A percentile compares a stretch with the other conserved stretches of the same genome.
Evolutionary conservation across 2,797 vertebrate species (phyloP).

Genomic region (Sebastes umbrosus): DNA sequence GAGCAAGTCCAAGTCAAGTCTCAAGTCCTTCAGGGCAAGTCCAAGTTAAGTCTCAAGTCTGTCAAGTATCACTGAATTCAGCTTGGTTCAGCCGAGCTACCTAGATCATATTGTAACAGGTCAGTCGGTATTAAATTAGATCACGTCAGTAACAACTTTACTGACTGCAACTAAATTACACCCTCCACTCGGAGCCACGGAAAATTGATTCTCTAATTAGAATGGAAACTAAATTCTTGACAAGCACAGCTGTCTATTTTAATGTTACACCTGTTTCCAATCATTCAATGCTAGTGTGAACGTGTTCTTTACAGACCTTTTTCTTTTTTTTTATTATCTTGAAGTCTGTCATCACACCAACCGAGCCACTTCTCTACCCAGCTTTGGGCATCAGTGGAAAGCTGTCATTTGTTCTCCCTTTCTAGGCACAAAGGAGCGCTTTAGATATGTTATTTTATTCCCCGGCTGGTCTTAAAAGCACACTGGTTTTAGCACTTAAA

Average conservation of each 20-base stretch:
- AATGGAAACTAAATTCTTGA: background rate
- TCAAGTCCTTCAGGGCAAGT: background rate
- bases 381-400: background rate
- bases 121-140: background rate
- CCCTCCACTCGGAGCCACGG: background rate
- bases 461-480: conserved; percentile 8
- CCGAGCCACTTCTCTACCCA: background rate
- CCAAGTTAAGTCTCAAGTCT: background rate
- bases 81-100: background rate
- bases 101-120: background rate
- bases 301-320: background rate
- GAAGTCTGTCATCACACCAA: background rate
- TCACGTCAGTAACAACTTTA: background rate
- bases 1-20: background rate
- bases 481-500: background rate
- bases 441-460: conserved; percentile 3
- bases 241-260: background rate
- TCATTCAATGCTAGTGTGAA: background rate
- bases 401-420: background rate
- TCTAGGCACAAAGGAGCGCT: background rate
- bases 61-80: background rate
- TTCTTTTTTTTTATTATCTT: background rate
- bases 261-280: background rate
- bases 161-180: background rate
- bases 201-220: background rate